These are phyloP conservation scores for Yasuhikotakia modesta DNA, from an alignment of 2,797 vertebrate species.

Conservation along the genomic window DNA sequence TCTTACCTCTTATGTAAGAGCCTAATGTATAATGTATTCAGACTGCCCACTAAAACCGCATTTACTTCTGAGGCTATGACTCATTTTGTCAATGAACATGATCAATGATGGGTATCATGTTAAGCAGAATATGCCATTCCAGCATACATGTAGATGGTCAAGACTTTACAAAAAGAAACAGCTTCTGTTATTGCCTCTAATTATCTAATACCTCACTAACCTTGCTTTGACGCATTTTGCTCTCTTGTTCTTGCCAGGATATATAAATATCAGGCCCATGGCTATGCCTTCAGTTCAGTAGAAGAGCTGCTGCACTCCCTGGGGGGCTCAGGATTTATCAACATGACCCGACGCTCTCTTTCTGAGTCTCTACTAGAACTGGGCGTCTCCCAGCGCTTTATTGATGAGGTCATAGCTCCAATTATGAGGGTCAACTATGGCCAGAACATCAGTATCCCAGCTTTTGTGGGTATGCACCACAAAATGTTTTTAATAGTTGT, in stretches of 20 bases:
- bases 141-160: no score
- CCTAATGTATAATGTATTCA: no score
- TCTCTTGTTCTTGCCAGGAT: slow-evolving; percentile 75
- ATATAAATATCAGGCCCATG: slow-evolving; percentile 97
- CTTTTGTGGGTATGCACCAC: slow-evolving; percentile 97
- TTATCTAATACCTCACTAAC: no score
- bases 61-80: no score
- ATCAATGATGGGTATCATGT: no score
- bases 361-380: slow-evolving; percentile 91
- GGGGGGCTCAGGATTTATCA: slow-evolving; percentile 90
- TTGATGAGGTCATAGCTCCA: slow-evolving; percentile 91
- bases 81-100: no score
- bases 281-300: slow-evolving; percentile 92
- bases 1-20: no score
- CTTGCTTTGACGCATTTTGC: background rate
- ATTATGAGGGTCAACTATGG: slow-evolving; percentile 93
- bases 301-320: slow-evolving; percentile 91
- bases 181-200: no score
- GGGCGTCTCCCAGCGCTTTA: slow-evolving; percentile 93
- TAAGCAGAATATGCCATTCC: no score
- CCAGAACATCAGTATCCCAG: slow-evolving; percentile 91
- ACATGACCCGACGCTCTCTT: slow-evolving; percentile 91
- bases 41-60: no score
- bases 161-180: no score
- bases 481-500: no score